Evolutionary conservation across 2,888 invertebrate genomes (phyloP).

Genomic region (Acronicta leporina): DNA sequence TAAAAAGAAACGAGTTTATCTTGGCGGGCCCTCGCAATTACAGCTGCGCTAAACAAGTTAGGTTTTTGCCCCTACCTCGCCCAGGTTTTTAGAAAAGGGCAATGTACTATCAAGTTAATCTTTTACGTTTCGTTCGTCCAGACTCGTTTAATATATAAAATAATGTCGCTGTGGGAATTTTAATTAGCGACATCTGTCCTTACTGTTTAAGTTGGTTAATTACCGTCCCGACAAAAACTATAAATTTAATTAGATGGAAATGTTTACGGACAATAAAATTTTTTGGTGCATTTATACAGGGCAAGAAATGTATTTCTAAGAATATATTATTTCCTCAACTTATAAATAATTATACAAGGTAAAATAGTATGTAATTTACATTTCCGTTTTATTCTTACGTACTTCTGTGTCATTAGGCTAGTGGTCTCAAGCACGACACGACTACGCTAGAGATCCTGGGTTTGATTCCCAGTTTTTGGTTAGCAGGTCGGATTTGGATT

Average conservation of each 20-base stretch:
- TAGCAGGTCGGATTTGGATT: too few relatives aligned
- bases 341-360: too few relatives aligned
- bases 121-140: slow-evolving; percentile 19
- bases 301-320: background rate
- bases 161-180: slow-evolving; percentile 20
- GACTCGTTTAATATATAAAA: slow-evolving; percentile 27
- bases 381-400: too few relatives aligned
- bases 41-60: slow-evolving; percentile 70
- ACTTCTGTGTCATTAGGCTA: too few relatives aligned
- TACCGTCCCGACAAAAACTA: slow-evolving; percentile 8
- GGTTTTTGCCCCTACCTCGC: slow-evolving; percentile 38
- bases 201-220: slow-evolving; percentile 11
- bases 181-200: slow-evolving; percentile 29
- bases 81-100: slow-evolving; percentile 32
- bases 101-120: slow-evolving; percentile 35
- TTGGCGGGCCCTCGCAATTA: slow-evolving; percentile 77
- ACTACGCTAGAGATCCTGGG: too few relatives aligned
- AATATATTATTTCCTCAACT: background rate
- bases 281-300: slow-evolving; percentile 1
- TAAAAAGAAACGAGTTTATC: slow-evolving; percentile 83
- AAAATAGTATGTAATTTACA: too few relatives aligned
- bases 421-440: too few relatives aligned
- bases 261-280: slow-evolving; percentile 1
- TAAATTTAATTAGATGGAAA: slow-evolving; percentile 12
- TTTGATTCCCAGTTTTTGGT: too few relatives aligned